Percentiles rank a stretch among this genome's conserved stretches.
phyloP scores from a whole-genome alignment of 2,797 vertebrate genomes.

The Tauraco hartlaubi region DNA sequence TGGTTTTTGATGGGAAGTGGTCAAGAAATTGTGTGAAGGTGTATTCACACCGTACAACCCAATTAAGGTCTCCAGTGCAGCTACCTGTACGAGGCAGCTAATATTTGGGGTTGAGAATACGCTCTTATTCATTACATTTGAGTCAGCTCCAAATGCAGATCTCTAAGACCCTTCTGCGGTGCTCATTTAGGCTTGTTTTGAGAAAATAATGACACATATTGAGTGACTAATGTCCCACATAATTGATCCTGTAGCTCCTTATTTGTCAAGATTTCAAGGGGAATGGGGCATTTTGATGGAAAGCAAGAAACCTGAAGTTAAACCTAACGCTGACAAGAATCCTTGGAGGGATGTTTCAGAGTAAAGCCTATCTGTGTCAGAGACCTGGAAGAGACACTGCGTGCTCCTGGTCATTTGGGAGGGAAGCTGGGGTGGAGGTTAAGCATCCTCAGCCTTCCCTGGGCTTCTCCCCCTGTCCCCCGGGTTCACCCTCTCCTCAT shows the following conservation, averaged over 20 bases:
- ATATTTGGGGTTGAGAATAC: neutral
- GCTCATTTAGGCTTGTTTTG: slow-evolving; percentile 36
- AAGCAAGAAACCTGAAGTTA: neutral
- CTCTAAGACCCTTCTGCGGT: neutral
- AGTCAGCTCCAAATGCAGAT: slow-evolving; percentile 7
- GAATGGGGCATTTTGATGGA: neutral
- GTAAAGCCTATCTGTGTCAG: neutral
- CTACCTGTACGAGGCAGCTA: neutral
- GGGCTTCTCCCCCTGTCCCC: accelerated
- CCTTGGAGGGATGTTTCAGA: neutral
- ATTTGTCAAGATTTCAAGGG: slow-evolving; percentile 39
- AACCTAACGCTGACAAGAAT: neutral
- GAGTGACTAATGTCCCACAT: slow-evolving; percentile 47
- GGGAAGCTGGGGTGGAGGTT: neutral
- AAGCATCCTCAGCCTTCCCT: neutral
- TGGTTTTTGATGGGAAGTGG: neutral
- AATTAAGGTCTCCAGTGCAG: accelerated
- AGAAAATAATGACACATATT: slow-evolving; percentile 40
- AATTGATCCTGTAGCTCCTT: slow-evolving; percentile 34
- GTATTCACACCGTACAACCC: neutral
- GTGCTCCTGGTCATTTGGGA: neutral
- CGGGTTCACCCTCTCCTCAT: accelerated
- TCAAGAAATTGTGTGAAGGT: neutral
- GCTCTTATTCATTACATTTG: neutral
- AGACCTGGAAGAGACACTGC: neutral